Base-by-base conservation (phyloP, 1,140 invertebrate genomes). In the Brachionus asplanchnoidis region DNA sequence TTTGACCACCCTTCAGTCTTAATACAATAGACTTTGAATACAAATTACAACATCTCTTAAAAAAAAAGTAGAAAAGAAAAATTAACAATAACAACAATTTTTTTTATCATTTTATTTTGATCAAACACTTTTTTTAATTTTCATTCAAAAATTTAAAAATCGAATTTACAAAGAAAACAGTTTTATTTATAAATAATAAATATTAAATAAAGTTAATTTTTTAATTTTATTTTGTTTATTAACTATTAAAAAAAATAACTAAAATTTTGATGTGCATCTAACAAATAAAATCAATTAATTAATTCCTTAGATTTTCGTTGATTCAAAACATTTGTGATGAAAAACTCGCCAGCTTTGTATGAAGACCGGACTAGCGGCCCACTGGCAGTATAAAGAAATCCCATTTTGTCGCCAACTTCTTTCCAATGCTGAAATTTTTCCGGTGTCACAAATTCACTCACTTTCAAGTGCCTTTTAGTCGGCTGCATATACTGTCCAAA, bases 401-500 rank as follows among this genome's bases (percentile, higher is more conserved):
- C 97, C 85, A 99, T 88, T 87, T 94, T 90, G 84, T 93, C 92
- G 0, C 97, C 97, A 4, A 93, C 88, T 36, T 92, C 90, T 90
- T 97, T 94, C 97, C 96, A 99, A 84, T 94, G 90, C 87, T 95
- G 92, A 89, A 96, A 99, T 90, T 97, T 98, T 85, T 94, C 94
- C 0, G 97, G 97, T 1, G 95, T 97, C 0, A 99, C 94, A 90
- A 98, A 99, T 89, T 99, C 97, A 73, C 94, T 94, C 0, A 98
- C 92, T 91, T 96, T 96, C 5, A 99, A 90, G 91, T 99, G 97
- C 73, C 93, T 92, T 88, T 97, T 98, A 2, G 97, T 99, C 0
- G 97, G 97, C 89, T 99, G 97, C 96, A 99, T 99, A 89, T 99
- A 99, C 89, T 99, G 98, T 0, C 98, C 98, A 7, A 99, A 90